These are phyloP conservation scores for Penaeus chinensis DNA, from an alignment of 1,140 invertebrate genomes.

Conservation along the genomic window DNA sequence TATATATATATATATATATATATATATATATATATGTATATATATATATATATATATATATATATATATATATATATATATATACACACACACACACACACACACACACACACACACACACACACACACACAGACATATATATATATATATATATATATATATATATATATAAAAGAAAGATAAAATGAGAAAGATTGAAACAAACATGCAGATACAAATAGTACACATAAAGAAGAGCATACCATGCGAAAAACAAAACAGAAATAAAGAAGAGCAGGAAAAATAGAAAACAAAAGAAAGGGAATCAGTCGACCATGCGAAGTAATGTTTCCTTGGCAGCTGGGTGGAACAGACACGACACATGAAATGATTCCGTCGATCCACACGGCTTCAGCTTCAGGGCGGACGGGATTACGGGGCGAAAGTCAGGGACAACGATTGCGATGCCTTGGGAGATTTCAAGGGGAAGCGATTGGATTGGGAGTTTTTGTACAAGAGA, in stretches of 20 bases:
- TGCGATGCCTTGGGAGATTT: too few relatives aligned
- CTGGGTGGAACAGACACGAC: too few relatives aligned
- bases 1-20: background rate
- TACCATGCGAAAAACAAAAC: background rate
- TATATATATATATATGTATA: background rate
- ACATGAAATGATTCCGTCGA: too few relatives aligned
- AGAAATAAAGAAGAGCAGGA: too few relatives aligned
- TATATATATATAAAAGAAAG: background rate
- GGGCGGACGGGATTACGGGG: too few relatives aligned
- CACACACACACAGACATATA: background rate
- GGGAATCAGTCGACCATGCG: too few relatives aligned
- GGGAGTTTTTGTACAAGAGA: too few relatives aligned
- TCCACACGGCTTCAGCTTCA: too few relatives aligned
- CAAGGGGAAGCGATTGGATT: too few relatives aligned
- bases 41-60: background rate
- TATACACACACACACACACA: background rate
- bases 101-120: slow-evolving; percentile 26
- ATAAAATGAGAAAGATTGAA: background rate
- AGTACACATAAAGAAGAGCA: background rate
- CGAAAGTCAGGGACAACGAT: too few relatives aligned
- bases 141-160: background rate
- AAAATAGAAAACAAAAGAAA: too few relatives aligned
- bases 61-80: background rate
- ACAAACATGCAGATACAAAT: background rate
- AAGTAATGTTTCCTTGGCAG: too few relatives aligned